A percentile compares a stretch with the other conserved stretches of the same genome.
phyloP scores from a whole-genome alignment of 2,888 invertebrate species.

The Acanthopleura granulata region DNA sequence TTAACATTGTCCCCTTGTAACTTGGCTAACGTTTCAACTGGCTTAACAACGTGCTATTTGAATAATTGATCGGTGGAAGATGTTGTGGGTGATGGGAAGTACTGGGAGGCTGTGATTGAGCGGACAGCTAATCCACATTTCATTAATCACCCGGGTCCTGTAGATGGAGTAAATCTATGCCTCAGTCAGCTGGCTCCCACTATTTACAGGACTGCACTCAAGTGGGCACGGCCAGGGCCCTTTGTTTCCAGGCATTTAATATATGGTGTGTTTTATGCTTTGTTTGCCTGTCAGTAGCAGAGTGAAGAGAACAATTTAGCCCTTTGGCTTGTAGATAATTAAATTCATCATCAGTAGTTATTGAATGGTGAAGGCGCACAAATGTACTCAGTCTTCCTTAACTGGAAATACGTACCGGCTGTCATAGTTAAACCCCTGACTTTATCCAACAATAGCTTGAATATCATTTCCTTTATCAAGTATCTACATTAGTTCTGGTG shows the following conservation, averaged over 20 bases:
- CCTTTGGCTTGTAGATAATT: background rate
- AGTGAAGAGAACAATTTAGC: background rate
- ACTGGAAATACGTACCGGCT: no score
- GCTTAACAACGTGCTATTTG: slow-evolving; percentile 6
- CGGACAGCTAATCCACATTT: background rate
- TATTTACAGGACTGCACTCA: slow-evolving; percentile 4
- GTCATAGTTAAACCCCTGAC: no score
- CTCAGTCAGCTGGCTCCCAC: background rate
- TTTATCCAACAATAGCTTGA: no score
- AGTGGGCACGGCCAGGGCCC: background rate
- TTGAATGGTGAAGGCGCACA: no score
- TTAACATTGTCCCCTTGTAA: slow-evolving; percentile 4
- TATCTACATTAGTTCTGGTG: no score
- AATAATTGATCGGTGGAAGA: slow-evolving; percentile 3
- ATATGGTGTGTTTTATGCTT: slow-evolving; percentile 7
- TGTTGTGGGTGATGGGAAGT: background rate
- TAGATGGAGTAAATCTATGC: slow-evolving; percentile 7
- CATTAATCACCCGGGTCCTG: background rate
- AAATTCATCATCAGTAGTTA: background rate
- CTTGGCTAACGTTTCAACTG: slow-evolving; percentile 5
- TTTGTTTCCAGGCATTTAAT: slow-evolving; percentile 4
- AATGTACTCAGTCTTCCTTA: no score
- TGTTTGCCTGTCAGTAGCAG: slow-evolving; percentile 9
- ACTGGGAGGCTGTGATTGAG: slow-evolving; percentile 8
- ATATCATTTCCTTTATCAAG: no score